Conservation (phyloP, 37 sponge, comb jelly and placozoan species). For the Beroe ovata region DNA sequence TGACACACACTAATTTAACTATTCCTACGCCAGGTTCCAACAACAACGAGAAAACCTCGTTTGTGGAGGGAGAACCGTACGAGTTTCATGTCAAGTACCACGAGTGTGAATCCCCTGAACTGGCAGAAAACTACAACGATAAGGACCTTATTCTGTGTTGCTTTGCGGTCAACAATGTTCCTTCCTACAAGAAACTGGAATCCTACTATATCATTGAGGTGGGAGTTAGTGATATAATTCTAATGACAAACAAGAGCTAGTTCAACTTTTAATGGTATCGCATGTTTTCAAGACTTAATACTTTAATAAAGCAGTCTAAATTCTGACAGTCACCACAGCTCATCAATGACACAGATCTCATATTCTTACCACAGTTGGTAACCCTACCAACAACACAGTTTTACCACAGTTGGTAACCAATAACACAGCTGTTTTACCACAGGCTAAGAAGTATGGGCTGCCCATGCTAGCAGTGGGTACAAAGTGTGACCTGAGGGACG, state of each 20-base stretch:
- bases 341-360: too few relatives aligned
- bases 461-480: constrained; percentile 61
- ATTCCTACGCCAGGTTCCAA: not conserved
- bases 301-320: too few relatives aligned
- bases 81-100: constrained; percentile 21
- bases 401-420: too few relatives aligned
- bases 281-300: too few relatives aligned
- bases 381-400: too few relatives aligned
- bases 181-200: constrained; percentile 40
- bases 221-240: too few relatives aligned
- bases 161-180: constrained; percentile 57
- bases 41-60: not conserved
- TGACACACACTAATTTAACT: too few relatives aligned
- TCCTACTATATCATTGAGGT: constrained; percentile 37
- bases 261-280: too few relatives aligned
- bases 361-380: too few relatives aligned
- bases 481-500: constrained; percentile 64
- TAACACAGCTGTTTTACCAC: not conserved
- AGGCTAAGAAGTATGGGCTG: not conserved
- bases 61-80: constrained; percentile 36
- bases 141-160: constrained; percentile 59
- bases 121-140: not conserved
- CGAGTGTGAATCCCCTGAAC: not conserved
- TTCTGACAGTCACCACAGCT: too few relatives aligned
- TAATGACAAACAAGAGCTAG: too few relatives aligned